Evolutionary conservation across 2,888 invertebrate species (phyloP).

Genomic region (Drosophila colorata): DNA sequence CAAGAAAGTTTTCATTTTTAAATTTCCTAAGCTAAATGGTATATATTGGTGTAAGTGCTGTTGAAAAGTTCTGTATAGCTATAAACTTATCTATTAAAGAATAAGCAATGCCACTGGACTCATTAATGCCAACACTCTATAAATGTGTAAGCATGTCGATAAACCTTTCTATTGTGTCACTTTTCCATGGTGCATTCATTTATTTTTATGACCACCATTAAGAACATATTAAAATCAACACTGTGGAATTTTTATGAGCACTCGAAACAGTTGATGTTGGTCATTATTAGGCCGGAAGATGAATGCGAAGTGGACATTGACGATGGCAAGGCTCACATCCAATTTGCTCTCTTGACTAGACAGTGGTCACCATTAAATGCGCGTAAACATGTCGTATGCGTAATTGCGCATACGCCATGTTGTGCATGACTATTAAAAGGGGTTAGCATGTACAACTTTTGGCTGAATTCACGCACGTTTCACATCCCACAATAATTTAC

Average conservation of each 20-base stretch:
- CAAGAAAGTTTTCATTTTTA: too few species aligned
- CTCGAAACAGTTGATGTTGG: conserved; percentile 34
- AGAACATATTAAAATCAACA: conserved; percentile 70
- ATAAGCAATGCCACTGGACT: not conserved
- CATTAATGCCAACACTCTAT: too few species aligned
- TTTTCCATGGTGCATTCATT: conserved; percentile 28
- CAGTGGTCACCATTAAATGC: conserved; percentile 38
- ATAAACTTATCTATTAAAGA: too few species aligned
- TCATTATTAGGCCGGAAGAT: conserved; percentile 47
- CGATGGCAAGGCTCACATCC: conserved; percentile 22
- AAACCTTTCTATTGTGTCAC: conserved; percentile 1
- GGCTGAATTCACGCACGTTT: conserved; percentile 56
- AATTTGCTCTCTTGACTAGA: conserved; percentile 23
- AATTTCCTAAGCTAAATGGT: too few species aligned
- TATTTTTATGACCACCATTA: conserved; percentile 68
- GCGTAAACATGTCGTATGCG: conserved; percentile 54
- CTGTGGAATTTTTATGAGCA: conserved; percentile 70
- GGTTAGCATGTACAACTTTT: conserved; percentile 23
- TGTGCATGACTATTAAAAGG: conserved; percentile 35
- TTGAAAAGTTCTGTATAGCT: too few species aligned
- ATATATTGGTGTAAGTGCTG: not conserved
- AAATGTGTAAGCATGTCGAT: not conserved
- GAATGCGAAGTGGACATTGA: conserved; percentile 25
- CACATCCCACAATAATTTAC: conserved; percentile 57
- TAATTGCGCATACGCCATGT: conserved; percentile 58